Base-by-base conservation (phyloP, 2,113 vertebrate genomes). In the Hucho hucho region DNA sequence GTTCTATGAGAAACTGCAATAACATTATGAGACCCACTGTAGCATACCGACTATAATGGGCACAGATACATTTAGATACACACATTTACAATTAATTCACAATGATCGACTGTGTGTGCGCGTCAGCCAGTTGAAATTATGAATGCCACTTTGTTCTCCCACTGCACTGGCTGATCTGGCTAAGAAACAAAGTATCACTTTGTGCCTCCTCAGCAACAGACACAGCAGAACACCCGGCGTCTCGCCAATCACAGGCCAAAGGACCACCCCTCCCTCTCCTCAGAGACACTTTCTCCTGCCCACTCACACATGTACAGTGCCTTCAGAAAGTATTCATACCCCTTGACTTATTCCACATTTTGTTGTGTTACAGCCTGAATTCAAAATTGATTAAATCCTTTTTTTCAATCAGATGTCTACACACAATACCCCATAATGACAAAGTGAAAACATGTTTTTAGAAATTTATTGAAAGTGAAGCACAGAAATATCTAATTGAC, bases 111-210 rank as follows among this genome's bases (percentile, higher is more conserved):
- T 90, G 89, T 93, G 91, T 93, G 78, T 68, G 73, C 26, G 32
- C 32, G 53, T 75, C 78, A 70, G 82, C 70, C 87, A 66, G 85
- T 79, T 53, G 70, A 83, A 85, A 72, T 72, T 83, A 82, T 92
- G 89, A 94, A 93, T 92, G 91, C 87, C 79, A 73, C 86, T 87
- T 90, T 94, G 92, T 93, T 91, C 88, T 83, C 63, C 78, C 46
- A 65, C 83, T 76, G 88, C 86, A 26, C 83, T 67, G 88, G 79
- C 79, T 80, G 49, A 78, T 87, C 87, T 87, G 90, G 88, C 78
- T 72, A 73, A 53, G 74, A 83, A 81, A 93, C 92, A 93, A 89
- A 91, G 92, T 91, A 87, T 74, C 85, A 89, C 91, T 92, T 87
- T 94, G 92, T 93, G 85, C 83, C 83, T 90, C 85, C 83, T 87